Percentiles rank a stretch among this genome's conserved stretches.
These are phyloP conservation scores for Bombus sylvicola DNA, from an alignment of 1,140 invertebrate genomes.

Conservation along the genomic window DNA sequence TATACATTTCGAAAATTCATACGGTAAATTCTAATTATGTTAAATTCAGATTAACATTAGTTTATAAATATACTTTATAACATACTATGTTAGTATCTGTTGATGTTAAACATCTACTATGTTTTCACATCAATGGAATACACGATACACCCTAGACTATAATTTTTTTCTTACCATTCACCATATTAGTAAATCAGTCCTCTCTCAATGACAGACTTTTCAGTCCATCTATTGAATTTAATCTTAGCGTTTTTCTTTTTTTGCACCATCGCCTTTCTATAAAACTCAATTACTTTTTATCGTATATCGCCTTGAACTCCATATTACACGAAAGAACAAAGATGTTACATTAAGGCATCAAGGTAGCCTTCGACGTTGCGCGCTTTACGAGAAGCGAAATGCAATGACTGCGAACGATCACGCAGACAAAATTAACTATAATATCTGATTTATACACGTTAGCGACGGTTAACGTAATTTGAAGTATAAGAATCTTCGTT, in stretches of 20 bases:
- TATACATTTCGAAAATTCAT: too few species aligned
- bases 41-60: too few species aligned
- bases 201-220: not conserved
- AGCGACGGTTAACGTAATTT: slow-evolving; percentile 3
- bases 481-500: not conserved
- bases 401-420: not conserved
- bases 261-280: not conserved
- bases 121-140: too few species aligned
- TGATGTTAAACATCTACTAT: too few species aligned
- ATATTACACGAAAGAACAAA: not conserved
- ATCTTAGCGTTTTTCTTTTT: not conserved
- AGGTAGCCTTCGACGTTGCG: not conserved
- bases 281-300: slow-evolving; percentile 20
- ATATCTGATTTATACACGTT: not conserved
- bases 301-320: slow-evolving; percentile 22
- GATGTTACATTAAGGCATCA: not conserved
- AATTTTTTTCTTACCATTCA: too few species aligned
- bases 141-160: too few species aligned
- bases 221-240: not conserved
- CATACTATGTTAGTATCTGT: too few species aligned
- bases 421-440: not conserved
- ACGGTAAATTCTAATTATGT: too few species aligned
- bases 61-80: too few species aligned
- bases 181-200: not conserved
- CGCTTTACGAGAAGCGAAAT: not conserved